A percentile compares a stretch with the other conserved stretches of the same genome.
Conservation (phyloP, 2,797 vertebrate species). For the Sphenopsis melanotis region DNA sequence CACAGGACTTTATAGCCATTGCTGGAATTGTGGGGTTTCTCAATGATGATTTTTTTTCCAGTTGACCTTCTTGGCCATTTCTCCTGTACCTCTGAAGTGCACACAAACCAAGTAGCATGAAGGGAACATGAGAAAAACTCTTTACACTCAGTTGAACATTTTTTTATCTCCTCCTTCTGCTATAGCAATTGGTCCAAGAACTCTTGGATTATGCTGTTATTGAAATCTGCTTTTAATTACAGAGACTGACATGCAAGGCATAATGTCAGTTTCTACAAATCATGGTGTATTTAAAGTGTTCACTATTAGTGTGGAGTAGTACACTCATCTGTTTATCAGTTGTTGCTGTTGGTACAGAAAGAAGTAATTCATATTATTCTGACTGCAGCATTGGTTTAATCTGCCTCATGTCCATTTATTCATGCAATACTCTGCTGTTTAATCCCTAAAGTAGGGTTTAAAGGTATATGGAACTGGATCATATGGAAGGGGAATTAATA, state of each 20-base stretch:
- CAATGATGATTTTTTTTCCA: neutral
- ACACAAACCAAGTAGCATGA: neutral
- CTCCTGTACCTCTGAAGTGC: neutral
- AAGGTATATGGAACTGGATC: neutral
- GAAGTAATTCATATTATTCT: neutral
- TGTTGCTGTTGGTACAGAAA: neutral
- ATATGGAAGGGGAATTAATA: neutral
- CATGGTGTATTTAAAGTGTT: neutral
- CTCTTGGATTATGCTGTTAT: neutral
- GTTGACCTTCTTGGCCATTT: neutral
- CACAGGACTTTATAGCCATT: neutral
- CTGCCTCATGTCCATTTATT: neutral
- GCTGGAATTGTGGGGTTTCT: neutral
- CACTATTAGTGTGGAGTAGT: neutral
- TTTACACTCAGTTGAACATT: neutral
- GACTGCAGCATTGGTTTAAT: neutral
- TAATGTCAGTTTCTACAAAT: neutral
- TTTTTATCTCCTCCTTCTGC: neutral
- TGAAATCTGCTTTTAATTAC: neutral
- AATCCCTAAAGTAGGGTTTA: neutral
- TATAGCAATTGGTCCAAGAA: neutral
- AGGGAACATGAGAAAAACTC: neutral
- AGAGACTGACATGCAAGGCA: neutral
- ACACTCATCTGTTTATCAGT: neutral
- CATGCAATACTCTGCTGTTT: neutral